Conservation (phyloP, 2,113 vertebrate species). For the Chaetodon trifascialis region DNA sequence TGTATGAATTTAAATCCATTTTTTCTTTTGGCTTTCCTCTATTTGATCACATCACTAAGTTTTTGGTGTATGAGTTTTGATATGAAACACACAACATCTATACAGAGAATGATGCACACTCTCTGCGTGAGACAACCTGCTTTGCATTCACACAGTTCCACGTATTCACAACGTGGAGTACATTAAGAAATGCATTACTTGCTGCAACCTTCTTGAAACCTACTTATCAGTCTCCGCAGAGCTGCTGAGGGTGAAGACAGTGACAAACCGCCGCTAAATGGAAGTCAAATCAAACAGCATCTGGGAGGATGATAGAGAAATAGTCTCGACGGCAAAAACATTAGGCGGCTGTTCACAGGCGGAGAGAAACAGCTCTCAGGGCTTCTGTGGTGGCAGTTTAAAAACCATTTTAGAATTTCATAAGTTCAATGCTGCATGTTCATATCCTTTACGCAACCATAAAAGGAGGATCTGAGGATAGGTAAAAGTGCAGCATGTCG, state of each 20-base stretch:
- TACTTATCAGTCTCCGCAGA: conserved; percentile 14
- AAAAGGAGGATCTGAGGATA: not conserved
- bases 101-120: not conserved
- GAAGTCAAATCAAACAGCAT: conserved; percentile 8
- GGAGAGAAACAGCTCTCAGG: not conserved
- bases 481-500: not conserved
- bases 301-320: not conserved
- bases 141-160: conserved; percentile 21
- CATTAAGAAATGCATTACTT: not conserved
- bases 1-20: not conserved
- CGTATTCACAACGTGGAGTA: not conserved
- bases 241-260: conserved; percentile 1
- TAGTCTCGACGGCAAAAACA: not conserved
- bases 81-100: conserved; percentile 28
- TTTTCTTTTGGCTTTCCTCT: not conserved
- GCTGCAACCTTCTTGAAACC: conserved; percentile 12
- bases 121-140: not conserved
- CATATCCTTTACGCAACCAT: conserved; percentile 27
- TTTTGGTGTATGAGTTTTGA: not conserved
- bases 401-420: conserved; percentile 1
- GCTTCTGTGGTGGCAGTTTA: not conserved
- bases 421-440: not conserved
- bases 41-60: not conserved
- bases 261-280: conserved; percentile 2
- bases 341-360: not conserved